These are phyloP conservation scores for Nymphalis urticae DNA, from an alignment of 2,888 invertebrate species.

Conservation along the genomic window DNA sequence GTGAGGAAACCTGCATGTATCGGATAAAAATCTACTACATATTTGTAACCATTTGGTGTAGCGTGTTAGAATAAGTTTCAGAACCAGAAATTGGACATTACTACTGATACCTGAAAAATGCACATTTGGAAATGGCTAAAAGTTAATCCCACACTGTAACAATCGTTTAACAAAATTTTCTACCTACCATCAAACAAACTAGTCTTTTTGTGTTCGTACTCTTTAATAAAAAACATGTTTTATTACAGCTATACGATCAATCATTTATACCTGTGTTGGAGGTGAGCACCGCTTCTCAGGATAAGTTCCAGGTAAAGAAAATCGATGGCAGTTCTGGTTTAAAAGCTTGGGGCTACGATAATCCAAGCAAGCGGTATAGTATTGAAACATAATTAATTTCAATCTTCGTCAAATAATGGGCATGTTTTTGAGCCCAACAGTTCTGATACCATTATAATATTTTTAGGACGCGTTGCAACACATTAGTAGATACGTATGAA, in stretches of 20 bases:
- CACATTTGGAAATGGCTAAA: no score
- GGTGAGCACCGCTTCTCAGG: constrained; percentile 45
- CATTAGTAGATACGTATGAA: constrained; percentile 85
- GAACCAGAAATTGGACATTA: no score
- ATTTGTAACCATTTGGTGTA: no score
- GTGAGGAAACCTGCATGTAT: no score
- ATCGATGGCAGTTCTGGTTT: constrained; percentile 55
- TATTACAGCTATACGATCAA: constrained; percentile 59
- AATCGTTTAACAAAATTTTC: no score
- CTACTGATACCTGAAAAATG: no score
- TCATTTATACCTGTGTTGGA: constrained; percentile 44
- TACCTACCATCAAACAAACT: no score
- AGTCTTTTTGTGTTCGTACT: no score
- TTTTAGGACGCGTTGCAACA: constrained; percentile 79
- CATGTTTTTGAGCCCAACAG: no score
- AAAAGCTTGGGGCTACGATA: constrained; percentile 49
- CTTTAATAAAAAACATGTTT: neutral
- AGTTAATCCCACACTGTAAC: no score
- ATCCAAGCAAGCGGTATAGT: constrained; percentile 51
- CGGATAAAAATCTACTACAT: no score
- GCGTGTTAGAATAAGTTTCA: no score
- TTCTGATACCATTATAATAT: neutral
- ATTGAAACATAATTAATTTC: neutral
- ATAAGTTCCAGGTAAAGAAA: constrained; percentile 59
- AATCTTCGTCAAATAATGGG: neutral